Percentiles rank a stretch among this genome's conserved stretches.
Conservation (phyloP, 2,113 vertebrate species). For the Carollia perspicillata region DNA sequence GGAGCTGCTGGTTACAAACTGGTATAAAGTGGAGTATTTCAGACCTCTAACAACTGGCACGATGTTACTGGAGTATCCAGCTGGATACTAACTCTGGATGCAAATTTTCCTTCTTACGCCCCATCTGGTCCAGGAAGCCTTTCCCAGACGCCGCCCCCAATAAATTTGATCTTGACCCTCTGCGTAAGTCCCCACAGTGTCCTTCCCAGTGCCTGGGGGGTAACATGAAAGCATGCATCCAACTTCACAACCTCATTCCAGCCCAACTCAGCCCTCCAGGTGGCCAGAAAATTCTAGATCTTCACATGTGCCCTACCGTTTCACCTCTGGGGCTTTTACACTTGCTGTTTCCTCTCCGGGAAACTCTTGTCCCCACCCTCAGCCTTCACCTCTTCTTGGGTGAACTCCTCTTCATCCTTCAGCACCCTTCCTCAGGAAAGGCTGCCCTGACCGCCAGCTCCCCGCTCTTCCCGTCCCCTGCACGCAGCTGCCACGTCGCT, state of each 20-base stretch:
- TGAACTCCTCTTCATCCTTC: neutral
- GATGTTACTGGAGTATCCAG: neutral
- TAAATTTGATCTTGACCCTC: neutral
- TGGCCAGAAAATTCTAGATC: neutral
- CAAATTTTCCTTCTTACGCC: neutral
- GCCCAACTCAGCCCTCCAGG: neutral
- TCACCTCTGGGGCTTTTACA: neutral
- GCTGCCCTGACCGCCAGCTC: neutral
- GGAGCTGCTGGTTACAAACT: neutral
- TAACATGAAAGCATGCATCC: neutral
- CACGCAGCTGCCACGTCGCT: neutral
- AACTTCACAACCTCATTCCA: neutral
- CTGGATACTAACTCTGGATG: neutral
- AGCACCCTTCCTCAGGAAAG: neutral
- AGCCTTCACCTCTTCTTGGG: neutral
- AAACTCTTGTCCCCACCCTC: neutral
- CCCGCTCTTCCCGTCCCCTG: neutral
- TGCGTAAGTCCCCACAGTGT: neutral
- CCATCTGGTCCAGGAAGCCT: neutral
- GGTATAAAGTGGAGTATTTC: neutral
- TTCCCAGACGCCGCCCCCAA: neutral
- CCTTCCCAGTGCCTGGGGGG: neutral
- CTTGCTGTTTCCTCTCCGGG: neutral
- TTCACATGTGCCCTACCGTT: neutral
- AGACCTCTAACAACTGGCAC: neutral